phyloP scores from a whole-genome alignment of 2,113 vertebrate genomes.

The Seriola rivoliana region DNA sequence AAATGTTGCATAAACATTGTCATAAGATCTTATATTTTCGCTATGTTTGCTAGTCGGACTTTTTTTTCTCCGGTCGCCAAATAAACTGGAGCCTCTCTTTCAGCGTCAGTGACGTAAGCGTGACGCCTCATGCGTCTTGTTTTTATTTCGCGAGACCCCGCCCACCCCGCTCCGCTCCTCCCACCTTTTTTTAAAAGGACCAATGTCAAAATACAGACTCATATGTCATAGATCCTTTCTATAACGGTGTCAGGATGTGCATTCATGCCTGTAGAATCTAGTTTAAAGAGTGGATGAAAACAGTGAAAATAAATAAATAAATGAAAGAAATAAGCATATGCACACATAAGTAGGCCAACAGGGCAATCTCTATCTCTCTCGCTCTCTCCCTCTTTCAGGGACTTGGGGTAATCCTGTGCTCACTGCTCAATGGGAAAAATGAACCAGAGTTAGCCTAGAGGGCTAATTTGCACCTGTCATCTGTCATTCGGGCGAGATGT shows the following conservation, averaged over 20 bases:
- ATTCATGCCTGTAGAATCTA: not conserved
- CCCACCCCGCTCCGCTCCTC: conserved; percentile 46
- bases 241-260: not conserved
- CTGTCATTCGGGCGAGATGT: not conserved
- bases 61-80: conserved; percentile 47
- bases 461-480: not conserved
- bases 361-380: too few relatives aligned
- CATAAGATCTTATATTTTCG: conserved; percentile 7
- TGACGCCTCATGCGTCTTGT: conserved; percentile 70
- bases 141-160: conserved; percentile 63
- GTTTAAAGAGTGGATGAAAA: not conserved
- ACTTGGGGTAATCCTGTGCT: not conserved
- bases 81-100: conserved; percentile 54
- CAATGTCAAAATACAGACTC: conserved; percentile 16
- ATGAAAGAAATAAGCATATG: not conserved
- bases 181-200: conserved; percentile 22
- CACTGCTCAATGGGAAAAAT: not conserved
- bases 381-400: not conserved
- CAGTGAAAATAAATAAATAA: not conserved
- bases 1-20: not conserved
- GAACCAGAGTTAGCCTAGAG: not conserved
- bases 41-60: conserved; percentile 27
- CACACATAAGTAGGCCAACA: too few relatives aligned
- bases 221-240: not conserved
- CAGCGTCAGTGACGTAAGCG: conserved; percentile 65